Conservation (phyloP, 2,797 vertebrate genomes). For the Pseudomugil gertrudae region DNA sequence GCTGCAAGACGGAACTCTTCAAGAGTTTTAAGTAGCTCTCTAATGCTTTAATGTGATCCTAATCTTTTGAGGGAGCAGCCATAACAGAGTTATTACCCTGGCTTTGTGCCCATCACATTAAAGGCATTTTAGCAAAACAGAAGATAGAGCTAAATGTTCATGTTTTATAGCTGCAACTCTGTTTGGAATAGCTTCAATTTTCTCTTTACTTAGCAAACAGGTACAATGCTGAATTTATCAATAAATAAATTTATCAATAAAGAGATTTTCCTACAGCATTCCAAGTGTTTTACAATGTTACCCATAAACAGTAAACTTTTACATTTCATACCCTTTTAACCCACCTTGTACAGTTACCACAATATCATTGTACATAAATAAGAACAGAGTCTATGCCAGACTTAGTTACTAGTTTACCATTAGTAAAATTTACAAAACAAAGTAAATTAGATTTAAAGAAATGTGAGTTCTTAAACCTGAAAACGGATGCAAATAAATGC, state of each 20-base stretch:
- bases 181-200: conserved; percentile 7
- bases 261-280: not conserved
- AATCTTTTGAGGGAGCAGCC: not conserved
- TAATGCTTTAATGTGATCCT: conserved; percentile 16
- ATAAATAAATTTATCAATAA: not conserved
- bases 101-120: conserved; percentile 1
- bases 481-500: too few species aligned
- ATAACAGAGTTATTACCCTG: conserved; percentile 16
- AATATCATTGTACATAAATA: not conserved
- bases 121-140: conserved; percentile 3
- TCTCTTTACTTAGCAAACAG: not conserved
- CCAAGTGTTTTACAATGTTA: not conserved
- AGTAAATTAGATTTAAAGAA: not conserved
- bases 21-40: not conserved
- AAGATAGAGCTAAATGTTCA: conserved; percentile 2
- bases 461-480: not conserved
- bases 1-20: too few species aligned
- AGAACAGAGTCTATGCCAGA: not conserved
- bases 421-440: not conserved
- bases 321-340: not conserved
- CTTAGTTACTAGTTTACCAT: not conserved
- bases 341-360: not conserved
- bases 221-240: not conserved
- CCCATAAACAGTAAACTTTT: not conserved
- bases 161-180: conserved; percentile 20